Conservation (phyloP, 2,113 vertebrate genomes). For the Aleadryas rufinucha region DNA sequence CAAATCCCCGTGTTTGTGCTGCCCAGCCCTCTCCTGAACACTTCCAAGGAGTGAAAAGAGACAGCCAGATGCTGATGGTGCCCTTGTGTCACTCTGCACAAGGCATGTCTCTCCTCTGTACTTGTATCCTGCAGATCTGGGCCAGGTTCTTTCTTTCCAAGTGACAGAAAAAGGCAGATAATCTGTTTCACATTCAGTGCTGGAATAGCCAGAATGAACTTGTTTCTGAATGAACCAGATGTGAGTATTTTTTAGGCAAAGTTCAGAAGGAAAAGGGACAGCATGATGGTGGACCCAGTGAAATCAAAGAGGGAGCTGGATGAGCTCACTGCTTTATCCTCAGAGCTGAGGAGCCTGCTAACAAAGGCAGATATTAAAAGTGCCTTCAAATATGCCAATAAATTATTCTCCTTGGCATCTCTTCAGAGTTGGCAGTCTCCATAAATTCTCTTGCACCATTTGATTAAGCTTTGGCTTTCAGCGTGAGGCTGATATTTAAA, state of each 20-base stretch:
- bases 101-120: not conserved
- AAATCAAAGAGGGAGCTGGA: not conserved
- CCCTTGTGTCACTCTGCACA: not conserved
- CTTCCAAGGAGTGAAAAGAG: not conserved
- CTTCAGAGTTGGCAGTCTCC: conserved; percentile 4
- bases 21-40: not conserved
- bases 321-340: conserved; percentile 4
- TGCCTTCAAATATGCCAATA: conserved; percentile 15
- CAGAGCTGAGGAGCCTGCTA: not conserved
- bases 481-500: not conserved
- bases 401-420: conserved; percentile 27
- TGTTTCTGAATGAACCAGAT: conserved; percentile 13
- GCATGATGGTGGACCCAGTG: not conserved
- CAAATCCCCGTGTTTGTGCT: not conserved
- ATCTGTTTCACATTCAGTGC: not conserved
- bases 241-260: not conserved
- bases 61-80: not conserved
- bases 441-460: conserved; percentile 39
- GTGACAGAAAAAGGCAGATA: not conserved
- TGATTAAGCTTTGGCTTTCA: conserved; percentile 39
- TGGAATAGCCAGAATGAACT: not conserved
- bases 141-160: not conserved
- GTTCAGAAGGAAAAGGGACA: not conserved
- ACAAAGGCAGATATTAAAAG: conserved; percentile 46
- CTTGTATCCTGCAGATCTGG: not conserved